These are phyloP conservation scores for Chiloscyllium punctatum DNA, from an alignment of 2,797 vertebrate genomes.

Conservation along the genomic window DNA sequence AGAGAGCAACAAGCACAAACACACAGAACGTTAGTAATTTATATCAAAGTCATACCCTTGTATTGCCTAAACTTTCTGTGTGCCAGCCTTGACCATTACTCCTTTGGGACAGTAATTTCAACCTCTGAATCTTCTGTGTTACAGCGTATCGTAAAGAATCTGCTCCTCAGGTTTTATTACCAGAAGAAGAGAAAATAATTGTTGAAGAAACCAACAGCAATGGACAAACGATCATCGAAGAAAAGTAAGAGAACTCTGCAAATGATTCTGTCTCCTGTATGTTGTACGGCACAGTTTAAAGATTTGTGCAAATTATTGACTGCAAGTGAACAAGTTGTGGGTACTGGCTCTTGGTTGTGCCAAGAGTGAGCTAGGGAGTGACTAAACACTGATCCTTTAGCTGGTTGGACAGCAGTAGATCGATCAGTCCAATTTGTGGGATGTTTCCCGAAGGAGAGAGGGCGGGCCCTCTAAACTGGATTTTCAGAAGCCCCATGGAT, in stretches of 20 bases:
- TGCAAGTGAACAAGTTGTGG: not conserved
- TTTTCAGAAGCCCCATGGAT: not conserved
- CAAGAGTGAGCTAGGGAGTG: not conserved
- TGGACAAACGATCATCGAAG: constrained; percentile 84
- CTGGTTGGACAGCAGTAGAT: not conserved
- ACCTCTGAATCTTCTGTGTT: not conserved
- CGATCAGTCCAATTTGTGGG: not conserved
- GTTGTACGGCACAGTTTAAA: not conserved
- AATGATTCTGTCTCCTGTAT: not conserved
- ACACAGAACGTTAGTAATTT: not conserved
- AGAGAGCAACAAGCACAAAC: not conserved
- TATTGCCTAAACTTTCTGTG: not conserved
- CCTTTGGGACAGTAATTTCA: not conserved
- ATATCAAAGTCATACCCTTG: not conserved
- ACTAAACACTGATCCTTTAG: not conserved
- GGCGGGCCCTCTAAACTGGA: not conserved
- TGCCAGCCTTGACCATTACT: not conserved
- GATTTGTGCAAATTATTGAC: not conserved
- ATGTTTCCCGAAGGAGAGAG: not conserved
- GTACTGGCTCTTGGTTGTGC: no score
- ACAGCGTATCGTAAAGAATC: constrained; percentile 81
- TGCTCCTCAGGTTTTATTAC: constrained; percentile 85
- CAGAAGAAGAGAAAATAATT: constrained; percentile 86
- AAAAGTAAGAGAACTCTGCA: constrained; percentile 74
- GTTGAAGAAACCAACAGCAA: constrained; percentile 89